A percentile compares a stretch with the other conserved stretches of the same genome.
phyloP scores from a whole-genome alignment of 2,113 vertebrate species.

The Rousettus leschenaultii region DNA sequence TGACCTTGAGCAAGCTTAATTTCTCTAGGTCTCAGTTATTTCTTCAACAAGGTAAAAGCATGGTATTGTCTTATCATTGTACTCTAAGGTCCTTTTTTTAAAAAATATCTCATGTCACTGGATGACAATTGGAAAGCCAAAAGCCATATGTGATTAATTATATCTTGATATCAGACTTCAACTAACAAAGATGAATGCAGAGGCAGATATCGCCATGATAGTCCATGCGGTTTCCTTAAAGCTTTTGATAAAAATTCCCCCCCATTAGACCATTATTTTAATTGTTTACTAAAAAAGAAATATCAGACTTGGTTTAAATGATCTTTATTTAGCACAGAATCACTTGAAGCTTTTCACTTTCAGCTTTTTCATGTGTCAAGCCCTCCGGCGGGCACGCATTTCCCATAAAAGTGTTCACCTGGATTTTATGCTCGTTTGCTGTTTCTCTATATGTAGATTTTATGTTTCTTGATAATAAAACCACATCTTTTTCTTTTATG shows the following conservation, averaged over 20 bases:
- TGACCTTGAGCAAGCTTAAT: background rate
- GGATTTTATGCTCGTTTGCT: background rate
- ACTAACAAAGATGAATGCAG: background rate
- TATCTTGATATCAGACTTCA: background rate
- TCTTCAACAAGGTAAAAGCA: background rate
- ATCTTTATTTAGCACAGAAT: slow-evolving; percentile 7
- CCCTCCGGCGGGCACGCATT: background rate
- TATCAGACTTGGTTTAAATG: background rate
- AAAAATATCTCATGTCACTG: background rate
- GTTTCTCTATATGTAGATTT: background rate
- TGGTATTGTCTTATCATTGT: background rate
- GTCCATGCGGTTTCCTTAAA: background rate
- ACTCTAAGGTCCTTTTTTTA: background rate
- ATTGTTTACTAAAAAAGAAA: background rate
- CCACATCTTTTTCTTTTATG: background rate
- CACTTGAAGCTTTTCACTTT: background rate
- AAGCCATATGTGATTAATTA: background rate
- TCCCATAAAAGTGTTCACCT: background rate
- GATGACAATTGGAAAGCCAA: background rate
- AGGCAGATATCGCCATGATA: background rate
- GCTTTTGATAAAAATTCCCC: background rate
- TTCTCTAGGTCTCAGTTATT: background rate
- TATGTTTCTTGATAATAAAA: slow-evolving; percentile 26
- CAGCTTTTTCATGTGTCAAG: background rate
- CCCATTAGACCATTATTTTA: background rate